Conservation (phyloP, 2,797 vertebrate genomes). For the Atherinosoma microstoma region DNA sequence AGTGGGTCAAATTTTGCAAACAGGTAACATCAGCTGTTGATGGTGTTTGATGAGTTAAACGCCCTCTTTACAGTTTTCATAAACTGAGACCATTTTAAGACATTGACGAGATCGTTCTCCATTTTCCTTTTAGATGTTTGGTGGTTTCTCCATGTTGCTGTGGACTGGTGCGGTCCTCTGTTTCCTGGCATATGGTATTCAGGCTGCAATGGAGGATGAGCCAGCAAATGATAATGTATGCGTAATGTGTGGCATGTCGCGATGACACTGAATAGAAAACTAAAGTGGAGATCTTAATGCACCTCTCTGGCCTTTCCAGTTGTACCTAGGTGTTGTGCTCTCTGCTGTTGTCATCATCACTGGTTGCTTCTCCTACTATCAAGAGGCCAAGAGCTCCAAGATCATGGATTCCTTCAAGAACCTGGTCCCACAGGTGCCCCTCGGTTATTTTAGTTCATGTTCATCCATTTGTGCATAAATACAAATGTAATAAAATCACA, state of each 20-base stretch:
- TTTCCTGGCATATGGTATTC: slow-evolving; percentile 93
- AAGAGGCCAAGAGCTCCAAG: slow-evolving; percentile 98
- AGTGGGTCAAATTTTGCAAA: slow-evolving; percentile 97
- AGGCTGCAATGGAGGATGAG: slow-evolving; percentile 88
- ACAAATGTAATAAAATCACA: not conserved
- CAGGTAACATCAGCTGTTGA: slow-evolving; percentile 54
- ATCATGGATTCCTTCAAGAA: slow-evolving; percentile 99
- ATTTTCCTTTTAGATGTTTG: slow-evolving; percentile 86
- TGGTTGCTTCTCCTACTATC: slow-evolving; percentile 98
- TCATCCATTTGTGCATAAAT: not conserved
- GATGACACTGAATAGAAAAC: no score
- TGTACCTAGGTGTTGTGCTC: slow-evolving; percentile 93
- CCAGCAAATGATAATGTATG: slow-evolving; percentile 90
- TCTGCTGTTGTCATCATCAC: slow-evolving; percentile 97
- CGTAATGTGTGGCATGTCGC: not conserved
- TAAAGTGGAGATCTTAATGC: not conserved
- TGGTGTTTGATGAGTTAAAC: not conserved
- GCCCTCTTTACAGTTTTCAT: not conserved
- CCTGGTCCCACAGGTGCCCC: slow-evolving; percentile 92
- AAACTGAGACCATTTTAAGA: not conserved
- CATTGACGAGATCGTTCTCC: not conserved
- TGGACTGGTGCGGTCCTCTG: slow-evolving; percentile 98
- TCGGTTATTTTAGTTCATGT: not conserved
- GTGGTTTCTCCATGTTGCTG: slow-evolving; percentile 94
- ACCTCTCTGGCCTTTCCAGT: slow-evolving; percentile 66